Percentiles rank a stretch among this genome's conserved stretches.
phyloP scores from a whole-genome alignment of 2,797 vertebrate species.

The Limosa lapponica region DNA sequence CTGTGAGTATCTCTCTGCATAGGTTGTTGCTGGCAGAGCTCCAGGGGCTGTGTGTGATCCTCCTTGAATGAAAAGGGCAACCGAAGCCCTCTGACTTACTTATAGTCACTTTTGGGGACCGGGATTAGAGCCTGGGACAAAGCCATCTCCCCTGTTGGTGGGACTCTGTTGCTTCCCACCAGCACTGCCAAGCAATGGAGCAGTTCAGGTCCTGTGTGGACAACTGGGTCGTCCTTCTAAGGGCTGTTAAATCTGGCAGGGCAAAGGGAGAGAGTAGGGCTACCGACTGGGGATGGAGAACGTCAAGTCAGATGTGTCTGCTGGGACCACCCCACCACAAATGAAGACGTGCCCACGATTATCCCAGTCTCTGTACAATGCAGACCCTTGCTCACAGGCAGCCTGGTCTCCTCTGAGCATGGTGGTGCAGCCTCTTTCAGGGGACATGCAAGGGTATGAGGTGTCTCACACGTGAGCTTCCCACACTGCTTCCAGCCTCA shows the following conservation, averaged over 20 bases:
- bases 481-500: not conserved
- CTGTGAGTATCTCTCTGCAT: not conserved
- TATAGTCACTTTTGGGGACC: not conserved
- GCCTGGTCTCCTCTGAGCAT: not conserved
- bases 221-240: not conserved
- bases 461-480: not conserved
- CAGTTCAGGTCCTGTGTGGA: not conserved
- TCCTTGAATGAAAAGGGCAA: not conserved
- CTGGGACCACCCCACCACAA: not conserved
- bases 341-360: not conserved
- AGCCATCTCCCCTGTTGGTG: not conserved
- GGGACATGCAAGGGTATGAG: accelerated
- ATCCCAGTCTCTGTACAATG: accelerated
- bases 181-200: not conserved
- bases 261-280: not conserved
- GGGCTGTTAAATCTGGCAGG: not conserved
- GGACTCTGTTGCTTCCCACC: not conserved
- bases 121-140: not conserved
- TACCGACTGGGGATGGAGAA: not conserved
- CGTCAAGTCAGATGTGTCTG: not conserved
- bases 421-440: not conserved
- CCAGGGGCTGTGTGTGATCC: not conserved
- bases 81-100: not conserved
- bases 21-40: not conserved
- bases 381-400: not conserved